Evolutionary conservation across 1,140 invertebrate genomes (phyloP), one percentile per base, ranked within the genome.

Genomic region (Eueides isabella): DNA sequence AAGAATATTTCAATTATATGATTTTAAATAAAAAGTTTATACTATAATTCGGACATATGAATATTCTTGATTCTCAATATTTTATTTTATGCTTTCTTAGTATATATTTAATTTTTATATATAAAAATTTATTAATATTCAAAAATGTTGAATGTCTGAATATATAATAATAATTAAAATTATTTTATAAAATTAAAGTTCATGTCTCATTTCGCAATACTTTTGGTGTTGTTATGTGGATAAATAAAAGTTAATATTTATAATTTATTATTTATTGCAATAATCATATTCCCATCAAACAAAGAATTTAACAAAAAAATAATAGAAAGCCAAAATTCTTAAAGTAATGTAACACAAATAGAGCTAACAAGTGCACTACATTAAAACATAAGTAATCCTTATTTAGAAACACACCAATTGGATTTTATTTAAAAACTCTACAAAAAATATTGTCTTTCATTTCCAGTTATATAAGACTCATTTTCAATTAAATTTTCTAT

Each of bases 371-470:
- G 48, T 55, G 48, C 48, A 23, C 44, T 55, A 55, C 44, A 19
- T 55, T 55, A 12, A 55, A 55, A 55, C 48, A 55, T 55, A 55
- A 26, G 48, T 26, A 55, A 55, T 55, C 26, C 48, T 55, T 23
- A 55, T 23, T 55, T 12, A 12, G 7, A 7, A 38, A 55, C 2
- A 55, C 44, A 11, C 19, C 64, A 67, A 70, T 70, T 55, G 28
- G 28, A 33, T 63, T 64, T 41, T 41, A 41, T 71, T 70, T 62
- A 48, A 63, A 71, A 71, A 65, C 67, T 75, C 63, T 77, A 78
- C 84, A 65, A 82, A 84, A 84, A 82, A 85, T 89, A 89, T 88
- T 87, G 88, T 88, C 87, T 86, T 88, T 86, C 73, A 55, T 84
- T 74, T 74, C 83, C 81, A 88, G 83, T 87, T 81, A 74, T 55